A percentile compares a stretch with the other conserved stretches of the same genome.
phyloP scores from a whole-genome alignment of 1,140 invertebrate species.

The Listronotus bonariensis region DNA sequence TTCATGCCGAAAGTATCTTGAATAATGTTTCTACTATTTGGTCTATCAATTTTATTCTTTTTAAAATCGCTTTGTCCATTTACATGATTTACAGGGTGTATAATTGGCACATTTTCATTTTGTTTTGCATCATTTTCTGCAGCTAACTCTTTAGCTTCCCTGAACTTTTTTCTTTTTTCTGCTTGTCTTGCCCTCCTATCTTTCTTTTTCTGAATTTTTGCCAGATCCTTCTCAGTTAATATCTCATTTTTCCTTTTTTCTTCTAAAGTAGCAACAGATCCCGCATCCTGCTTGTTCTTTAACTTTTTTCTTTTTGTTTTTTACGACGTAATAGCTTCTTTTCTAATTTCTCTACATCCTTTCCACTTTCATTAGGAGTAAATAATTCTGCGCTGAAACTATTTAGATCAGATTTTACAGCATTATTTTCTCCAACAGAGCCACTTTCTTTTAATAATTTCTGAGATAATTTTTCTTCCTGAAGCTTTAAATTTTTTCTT shows the following conservation, averaged over 20 bases:
- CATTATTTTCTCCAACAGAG: not conserved
- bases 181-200: slow-evolving; percentile 37
- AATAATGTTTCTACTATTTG: not conserved
- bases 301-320: slow-evolving; percentile 18
- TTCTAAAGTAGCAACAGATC: slow-evolving; percentile 41
- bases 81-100: not conserved
- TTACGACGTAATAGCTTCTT: slow-evolving; percentile 13
- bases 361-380: too few species aligned
- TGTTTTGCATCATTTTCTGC: slow-evolving; percentile 32
- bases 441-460: slow-evolving; percentile 1
- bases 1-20: too few species aligned
- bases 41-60: slow-evolving; percentile 14
- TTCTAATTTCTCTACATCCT: not conserved
- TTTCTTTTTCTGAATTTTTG: slow-evolving; percentile 43
- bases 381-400: too few species aligned
- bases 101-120: slow-evolving; percentile 1
- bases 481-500: slow-evolving; percentile 28
- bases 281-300: slow-evolving; percentile 28
- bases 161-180: slow-evolving; percentile 43
- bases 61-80: too few species aligned
- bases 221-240: slow-evolving; percentile 35
- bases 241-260: slow-evolving; percentile 22
- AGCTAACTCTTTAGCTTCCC: slow-evolving; percentile 17
- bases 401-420: too few species aligned
- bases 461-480: slow-evolving; percentile 14